Conservation (phyloP, 2,113 vertebrate species). For the Empidonax alnorum region DNA sequence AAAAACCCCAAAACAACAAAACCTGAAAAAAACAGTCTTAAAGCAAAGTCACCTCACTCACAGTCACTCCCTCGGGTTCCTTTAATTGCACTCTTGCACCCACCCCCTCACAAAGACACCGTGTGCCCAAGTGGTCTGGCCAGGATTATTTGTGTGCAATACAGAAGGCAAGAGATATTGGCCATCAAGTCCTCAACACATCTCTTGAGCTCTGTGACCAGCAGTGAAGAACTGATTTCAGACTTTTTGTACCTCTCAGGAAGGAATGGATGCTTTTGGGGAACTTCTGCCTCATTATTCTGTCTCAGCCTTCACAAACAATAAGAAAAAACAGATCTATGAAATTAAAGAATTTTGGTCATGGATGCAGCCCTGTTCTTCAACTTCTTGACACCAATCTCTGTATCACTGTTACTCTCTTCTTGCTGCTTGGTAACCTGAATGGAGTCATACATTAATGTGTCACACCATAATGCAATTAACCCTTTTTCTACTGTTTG, state of each 20-base stretch:
- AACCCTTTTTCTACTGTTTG: not conserved
- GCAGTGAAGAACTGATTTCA: not conserved
- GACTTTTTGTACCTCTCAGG: not conserved
- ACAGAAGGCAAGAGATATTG: not conserved
- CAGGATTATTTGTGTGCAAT: not conserved
- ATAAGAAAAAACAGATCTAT: not conserved
- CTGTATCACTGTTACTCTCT: not conserved
- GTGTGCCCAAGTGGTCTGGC: not conserved
- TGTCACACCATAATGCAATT: not conserved
- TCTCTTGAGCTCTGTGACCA: not conserved
- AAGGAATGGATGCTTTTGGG: not conserved
- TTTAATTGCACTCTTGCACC: not conserved
- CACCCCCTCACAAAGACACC: not conserved
- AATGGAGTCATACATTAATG: not conserved
- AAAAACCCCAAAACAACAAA: not conserved
- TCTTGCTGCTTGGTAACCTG: not conserved
- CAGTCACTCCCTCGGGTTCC: not conserved
- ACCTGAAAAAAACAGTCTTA: not conserved
- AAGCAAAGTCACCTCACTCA: not conserved
- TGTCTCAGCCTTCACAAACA: not conserved
- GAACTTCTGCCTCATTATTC: not conserved
- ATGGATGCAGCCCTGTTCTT: not conserved
- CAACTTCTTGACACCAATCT: not conserved
- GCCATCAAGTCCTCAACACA: not conserved
- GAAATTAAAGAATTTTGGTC: not conserved